Percentiles rank a stretch among this genome's conserved stretches.
These are phyloP conservation scores for Choloepus hoffmanni DNA, from an alignment of 2,113 vertebrate species.

Conservation along the genomic window DNA sequence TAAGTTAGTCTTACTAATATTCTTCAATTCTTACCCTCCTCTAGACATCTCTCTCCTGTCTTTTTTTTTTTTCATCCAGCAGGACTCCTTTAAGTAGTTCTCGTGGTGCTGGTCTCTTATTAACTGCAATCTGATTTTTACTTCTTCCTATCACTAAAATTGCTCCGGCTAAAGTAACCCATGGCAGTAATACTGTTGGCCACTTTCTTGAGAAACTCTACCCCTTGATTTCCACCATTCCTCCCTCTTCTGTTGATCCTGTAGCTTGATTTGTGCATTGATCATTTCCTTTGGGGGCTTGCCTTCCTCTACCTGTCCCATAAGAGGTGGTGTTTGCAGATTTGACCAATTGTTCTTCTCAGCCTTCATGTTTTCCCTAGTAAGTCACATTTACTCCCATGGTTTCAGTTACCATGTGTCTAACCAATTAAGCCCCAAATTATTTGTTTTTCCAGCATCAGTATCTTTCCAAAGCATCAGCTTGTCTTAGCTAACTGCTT, in stretches of 20 bases:
- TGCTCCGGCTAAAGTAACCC: background rate
- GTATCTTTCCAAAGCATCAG: background rate
- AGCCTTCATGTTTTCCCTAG: background rate
- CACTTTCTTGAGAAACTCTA: conserved; percentile 3
- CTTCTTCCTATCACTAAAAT: background rate
- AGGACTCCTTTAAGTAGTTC: no score
- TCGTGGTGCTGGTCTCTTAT: no score
- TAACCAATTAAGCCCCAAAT: background rate
- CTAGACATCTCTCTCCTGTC: no score
- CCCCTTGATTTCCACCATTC: background rate
- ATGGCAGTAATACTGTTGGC: background rate
- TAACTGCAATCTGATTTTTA: background rate
- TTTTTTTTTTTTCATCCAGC: no score
- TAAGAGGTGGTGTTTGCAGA: background rate
- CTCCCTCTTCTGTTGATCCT: background rate
- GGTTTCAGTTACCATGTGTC: background rate
- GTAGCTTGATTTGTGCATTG: background rate
- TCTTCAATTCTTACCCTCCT: no score
- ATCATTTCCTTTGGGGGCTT: conserved; percentile 9
- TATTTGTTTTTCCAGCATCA: background rate
- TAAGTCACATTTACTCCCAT: background rate
- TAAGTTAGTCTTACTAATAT: no score
- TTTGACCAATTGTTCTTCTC: background rate
- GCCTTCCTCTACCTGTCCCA: background rate
- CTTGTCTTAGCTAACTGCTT: background rate